A percentile compares a stretch with the other conserved stretches of the same genome.
Conservation (phyloP, 1,140 invertebrate genomes). For the Chymomyza costata region DNA sequence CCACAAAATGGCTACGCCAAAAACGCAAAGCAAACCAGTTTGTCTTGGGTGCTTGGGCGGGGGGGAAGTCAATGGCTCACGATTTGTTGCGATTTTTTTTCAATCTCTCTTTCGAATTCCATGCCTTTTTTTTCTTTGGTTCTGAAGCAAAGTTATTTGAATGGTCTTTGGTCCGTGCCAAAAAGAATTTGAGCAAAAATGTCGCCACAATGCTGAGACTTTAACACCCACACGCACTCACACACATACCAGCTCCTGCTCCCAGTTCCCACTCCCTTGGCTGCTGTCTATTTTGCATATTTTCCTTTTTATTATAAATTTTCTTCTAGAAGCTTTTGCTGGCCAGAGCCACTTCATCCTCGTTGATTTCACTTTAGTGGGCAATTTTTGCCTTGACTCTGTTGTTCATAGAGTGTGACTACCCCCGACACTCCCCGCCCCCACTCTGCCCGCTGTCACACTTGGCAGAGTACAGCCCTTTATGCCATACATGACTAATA, state of each 20-base stretch:
- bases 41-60: slow-evolving; percentile 38
- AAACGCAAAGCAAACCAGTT: slow-evolving; percentile 43
- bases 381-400: slow-evolving; percentile 3
- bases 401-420: no score
- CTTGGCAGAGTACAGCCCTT: slow-evolving; percentile 14
- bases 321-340: slow-evolving; percentile 25
- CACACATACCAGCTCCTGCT: neutral
- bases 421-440: neutral
- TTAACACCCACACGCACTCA: neutral
- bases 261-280: slow-evolving; percentile 2
- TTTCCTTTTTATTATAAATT: slow-evolving; percentile 66
- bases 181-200: slow-evolving; percentile 46
- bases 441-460: slow-evolving; percentile 14
- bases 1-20: slow-evolving; percentile 10
- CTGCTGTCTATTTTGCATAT: slow-evolving; percentile 57
- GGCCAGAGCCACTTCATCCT: slow-evolving; percentile 49
- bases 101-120: slow-evolving; percentile 16
- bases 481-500: slow-evolving; percentile 63
- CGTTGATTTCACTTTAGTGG: slow-evolving; percentile 45
- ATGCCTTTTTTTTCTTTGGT: slow-evolving; percentile 1
- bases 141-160: slow-evolving; percentile 1
- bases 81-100: slow-evolving; percentile 48
- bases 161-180: slow-evolving; percentile 33
- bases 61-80: slow-evolving; percentile 2
- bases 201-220: slow-evolving; percentile 45